Base-by-base conservation (phyloP, 2,113 vertebrate species). In the Sphyrna mokarran region DNA sequence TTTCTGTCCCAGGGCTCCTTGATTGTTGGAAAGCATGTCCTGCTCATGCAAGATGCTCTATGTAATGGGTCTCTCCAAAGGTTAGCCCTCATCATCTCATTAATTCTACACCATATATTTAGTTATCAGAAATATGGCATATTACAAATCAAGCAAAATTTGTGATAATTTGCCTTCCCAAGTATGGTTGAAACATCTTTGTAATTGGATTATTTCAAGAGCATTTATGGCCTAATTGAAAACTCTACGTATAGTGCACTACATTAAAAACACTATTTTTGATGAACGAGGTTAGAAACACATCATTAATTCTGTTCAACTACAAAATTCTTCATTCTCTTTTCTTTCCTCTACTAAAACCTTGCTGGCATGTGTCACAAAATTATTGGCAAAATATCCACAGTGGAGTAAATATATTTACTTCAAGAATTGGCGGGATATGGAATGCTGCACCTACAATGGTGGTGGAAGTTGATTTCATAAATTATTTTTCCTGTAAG, bases 191-290 rank as follows among this genome's bases (percentile, higher is more conserved):
- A 58, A 66, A 43, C 69, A 40, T 69, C 14, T 94, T 68, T 69
- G 37, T 94, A 94, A 40, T 37, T 94, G 63, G 61, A 63, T 94
- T 68, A 94, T 66, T 94, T 69, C 91, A 94, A 68, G 91, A 69
- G 22, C 63, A 94, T 23, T 94, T 37, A 43, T 22, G 6, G n/a
- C 68, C 61, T 68, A 69, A 69, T 69, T 66, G 91, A 94, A 94
- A 40, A 43, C n/a, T 69, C 68, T 48, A 63, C 20, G n/a, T 93
- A 23, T 94, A 6, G n/a, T 94, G 63, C 63, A 40, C 66, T 22
- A 18, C 20, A 94, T 94, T 94, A 68, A n/a, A 94, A 23, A 40
- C 37, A 40, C 33, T 37, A 37, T 94, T 68, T 63, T 10, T 37
- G 91, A 66, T 40, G n/a, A 68, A 66, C 66, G 37, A 94, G 91